Evolutionary conservation across 2,888 invertebrate species (phyloP).

Genomic region (Junonia oenone): DNA sequence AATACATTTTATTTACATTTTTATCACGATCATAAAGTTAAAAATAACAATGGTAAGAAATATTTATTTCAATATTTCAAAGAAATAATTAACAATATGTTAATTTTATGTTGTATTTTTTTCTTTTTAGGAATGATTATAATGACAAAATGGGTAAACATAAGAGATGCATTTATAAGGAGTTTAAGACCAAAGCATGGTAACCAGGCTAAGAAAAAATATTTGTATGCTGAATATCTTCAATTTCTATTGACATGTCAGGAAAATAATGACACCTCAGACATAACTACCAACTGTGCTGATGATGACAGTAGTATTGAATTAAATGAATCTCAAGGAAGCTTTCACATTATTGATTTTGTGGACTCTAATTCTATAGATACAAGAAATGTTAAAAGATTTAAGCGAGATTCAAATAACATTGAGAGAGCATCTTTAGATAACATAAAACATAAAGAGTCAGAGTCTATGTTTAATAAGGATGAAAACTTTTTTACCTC

Average conservation of each 20-base stretch:
- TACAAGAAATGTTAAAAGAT: background rate
- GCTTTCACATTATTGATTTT: background rate
- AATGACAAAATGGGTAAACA: background rate
- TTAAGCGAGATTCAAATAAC: background rate
- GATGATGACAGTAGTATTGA: background rate
- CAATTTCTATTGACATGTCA: background rate
- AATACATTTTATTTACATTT: background rate
- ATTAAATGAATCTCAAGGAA: background rate
- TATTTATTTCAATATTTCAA: too few species aligned
- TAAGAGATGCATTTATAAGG: background rate
- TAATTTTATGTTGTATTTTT: background rate
- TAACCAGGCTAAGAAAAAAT: background rate
- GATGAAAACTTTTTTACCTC: background rate
- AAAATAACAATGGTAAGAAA: too few species aligned
- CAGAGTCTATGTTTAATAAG: background rate
- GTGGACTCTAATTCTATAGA: background rate
- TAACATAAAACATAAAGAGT: background rate
- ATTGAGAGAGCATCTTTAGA: background rate
- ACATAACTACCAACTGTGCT: background rate
- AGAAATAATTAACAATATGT: too few species aligned
- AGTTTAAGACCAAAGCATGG: background rate
- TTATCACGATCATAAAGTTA: too few species aligned
- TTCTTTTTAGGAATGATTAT: background rate
- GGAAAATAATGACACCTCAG: background rate
- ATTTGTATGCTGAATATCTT: background rate